Evolutionary conservation across 2,113 vertebrate species (phyloP), one percentile per base, ranked within the genome.

Genomic region (Coturnix japonica): DNA sequence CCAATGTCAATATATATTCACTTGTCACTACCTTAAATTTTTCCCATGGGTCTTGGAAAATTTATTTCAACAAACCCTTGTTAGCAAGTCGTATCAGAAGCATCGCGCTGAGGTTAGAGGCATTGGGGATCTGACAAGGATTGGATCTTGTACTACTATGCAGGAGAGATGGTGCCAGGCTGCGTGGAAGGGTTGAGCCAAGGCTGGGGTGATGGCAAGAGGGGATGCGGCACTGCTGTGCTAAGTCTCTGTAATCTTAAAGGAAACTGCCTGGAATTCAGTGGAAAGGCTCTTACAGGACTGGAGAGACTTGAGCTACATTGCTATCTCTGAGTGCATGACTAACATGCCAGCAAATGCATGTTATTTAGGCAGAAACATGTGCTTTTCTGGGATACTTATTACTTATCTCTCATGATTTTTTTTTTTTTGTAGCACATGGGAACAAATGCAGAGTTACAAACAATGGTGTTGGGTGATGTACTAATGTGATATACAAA

Each of bases 251-350:
- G 33, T 4, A 5, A 65, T 12, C 5, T 59, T 69, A 46, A 66
- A 67, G 28, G 19, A 80, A 47, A 28, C 59, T 74, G 22, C 18
- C 21, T 69, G 67, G 9, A 73, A 53, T 74, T 53, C 43, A 3
- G 30, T 31, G 33, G 31, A 65, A 33, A 37, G 9, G 11, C 0
- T 0, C 76, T 76, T 87, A 25, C 26, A 35, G 17, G 28, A 25
- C 2, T 22, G 9, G 14, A 65, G 51, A 63, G 30, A 9, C 76
- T 66, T 71, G 37, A 31, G 13, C 4, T 59, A 9, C 39, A 31
- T 25, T 10, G 20, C 66, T 1, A 3, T 26, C 30, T 71, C 33
- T 0, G 0, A 90, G 51, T 8, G 22, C 11, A 8, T 1, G 7
- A 13, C 13, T 84, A 76, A 57, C 22, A 5, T 0, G 2, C 28